These are phyloP conservation scores for Oncorhynchus mykiss DNA, from an alignment of 2,113 vertebrate species.

Conservation along the genomic window DNA sequence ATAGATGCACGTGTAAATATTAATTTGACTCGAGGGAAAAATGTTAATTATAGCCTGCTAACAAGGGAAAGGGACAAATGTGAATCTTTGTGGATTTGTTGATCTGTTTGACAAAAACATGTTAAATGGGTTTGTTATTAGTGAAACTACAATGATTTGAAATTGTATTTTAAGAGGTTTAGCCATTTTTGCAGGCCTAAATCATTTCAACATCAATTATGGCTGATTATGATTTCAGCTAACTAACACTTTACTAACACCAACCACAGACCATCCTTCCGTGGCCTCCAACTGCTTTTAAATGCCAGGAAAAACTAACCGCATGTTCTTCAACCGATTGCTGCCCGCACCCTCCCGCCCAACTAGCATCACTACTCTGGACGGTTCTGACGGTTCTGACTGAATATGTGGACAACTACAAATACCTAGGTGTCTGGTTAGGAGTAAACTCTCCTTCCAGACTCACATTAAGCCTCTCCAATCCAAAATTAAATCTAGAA, in stretches of 20 bases:
- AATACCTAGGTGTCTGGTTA: too few relatives aligned
- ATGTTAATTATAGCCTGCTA: constrained; percentile 65
- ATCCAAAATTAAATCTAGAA: too few relatives aligned
- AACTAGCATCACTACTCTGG: too few relatives aligned
- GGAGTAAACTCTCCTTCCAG: too few relatives aligned
- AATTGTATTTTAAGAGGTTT: not conserved
- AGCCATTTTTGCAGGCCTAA: not conserved
- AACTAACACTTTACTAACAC: not conserved
- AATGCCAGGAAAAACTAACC: too few relatives aligned
- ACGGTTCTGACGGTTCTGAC: too few relatives aligned
- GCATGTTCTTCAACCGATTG: too few relatives aligned
- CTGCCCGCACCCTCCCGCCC: too few relatives aligned
- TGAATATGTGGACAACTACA: too few relatives aligned
- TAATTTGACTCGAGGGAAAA: constrained; percentile 57
- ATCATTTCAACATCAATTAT: not conserved
- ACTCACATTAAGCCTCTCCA: too few relatives aligned
- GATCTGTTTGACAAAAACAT: constrained; percentile 50
- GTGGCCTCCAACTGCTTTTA: too few relatives aligned
- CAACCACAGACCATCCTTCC: not conserved
- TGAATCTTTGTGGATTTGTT: constrained; percentile 46
- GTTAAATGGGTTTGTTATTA: constrained; percentile 25
- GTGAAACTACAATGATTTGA: constrained; percentile 26
- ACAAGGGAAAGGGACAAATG: constrained; percentile 59
- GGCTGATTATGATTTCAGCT: not conserved
- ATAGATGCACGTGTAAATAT: constrained; percentile 76